These are phyloP conservation scores for Phoebastria nigripes DNA, from an alignment of 2,797 vertebrate species.

Conservation along the genomic window DNA sequence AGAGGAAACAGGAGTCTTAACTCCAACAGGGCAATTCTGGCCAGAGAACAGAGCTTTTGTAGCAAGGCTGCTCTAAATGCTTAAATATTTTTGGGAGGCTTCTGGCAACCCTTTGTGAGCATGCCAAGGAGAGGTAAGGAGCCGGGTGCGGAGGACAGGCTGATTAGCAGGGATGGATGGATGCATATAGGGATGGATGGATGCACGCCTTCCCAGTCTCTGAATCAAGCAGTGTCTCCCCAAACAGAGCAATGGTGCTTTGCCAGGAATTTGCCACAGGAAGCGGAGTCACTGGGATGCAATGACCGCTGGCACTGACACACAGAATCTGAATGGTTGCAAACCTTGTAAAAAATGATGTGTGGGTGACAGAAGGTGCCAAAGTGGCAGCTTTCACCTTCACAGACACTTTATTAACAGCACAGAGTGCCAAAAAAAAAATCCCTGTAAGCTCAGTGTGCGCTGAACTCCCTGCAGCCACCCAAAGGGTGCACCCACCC, in stretches of 20 bases:
- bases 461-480: neutral
- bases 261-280: neutral
- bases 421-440: neutral
- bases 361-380: neutral
- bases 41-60: neutral
- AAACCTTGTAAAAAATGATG: neutral
- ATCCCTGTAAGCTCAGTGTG: rapidly evolving
- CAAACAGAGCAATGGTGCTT: neutral
- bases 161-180: neutral
- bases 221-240: neutral
- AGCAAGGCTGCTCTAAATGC: neutral
- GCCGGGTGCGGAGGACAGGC: neutral
- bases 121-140: neutral
- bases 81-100: neutral
- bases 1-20: neutral
- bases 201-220: neutral
- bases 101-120: neutral
- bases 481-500: neutral
- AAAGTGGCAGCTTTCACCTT: neutral
- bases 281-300: neutral
- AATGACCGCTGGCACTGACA: rapidly evolving
- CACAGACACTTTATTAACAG: neutral
- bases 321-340: rapidly evolving
- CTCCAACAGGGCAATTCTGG: neutral
- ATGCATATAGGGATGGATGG: neutral